Conservation (phyloP, 2,888 invertebrate genomes). For the Callyntrura sp. region DNA sequence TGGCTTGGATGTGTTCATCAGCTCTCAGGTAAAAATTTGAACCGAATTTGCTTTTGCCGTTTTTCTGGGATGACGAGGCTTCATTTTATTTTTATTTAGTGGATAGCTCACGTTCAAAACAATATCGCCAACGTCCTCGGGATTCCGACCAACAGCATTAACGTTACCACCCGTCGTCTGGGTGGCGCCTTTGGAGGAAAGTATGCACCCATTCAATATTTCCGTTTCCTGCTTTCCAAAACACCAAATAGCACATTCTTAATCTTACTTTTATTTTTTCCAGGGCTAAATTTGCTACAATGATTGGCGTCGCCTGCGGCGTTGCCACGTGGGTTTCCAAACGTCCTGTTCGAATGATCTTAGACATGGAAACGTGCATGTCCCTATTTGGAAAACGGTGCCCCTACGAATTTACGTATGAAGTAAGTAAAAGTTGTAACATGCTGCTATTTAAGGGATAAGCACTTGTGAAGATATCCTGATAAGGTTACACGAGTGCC, state of each 20-base stretch:
- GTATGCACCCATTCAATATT: too few species aligned
- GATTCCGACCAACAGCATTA: constrained; percentile 89
- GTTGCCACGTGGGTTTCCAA: constrained; percentile 89
- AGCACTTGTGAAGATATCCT: too few species aligned
- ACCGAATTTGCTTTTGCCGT: too few species aligned
- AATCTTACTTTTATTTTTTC: background rate
- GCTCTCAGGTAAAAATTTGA: constrained; percentile 89
- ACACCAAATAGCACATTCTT: too few species aligned
- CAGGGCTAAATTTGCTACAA: constrained; percentile 85
- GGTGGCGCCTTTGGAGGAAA: constrained; percentile 88
- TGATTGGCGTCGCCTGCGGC: constrained; percentile 89
- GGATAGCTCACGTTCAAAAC: constrained; percentile 88
- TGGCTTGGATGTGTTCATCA: constrained; percentile 89
- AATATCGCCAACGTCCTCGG: constrained; percentile 87
- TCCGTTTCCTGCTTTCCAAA: too few species aligned
- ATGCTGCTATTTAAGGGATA: too few species aligned
- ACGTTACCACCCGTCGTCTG: constrained; percentile 90
- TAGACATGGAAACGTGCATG: constrained; percentile 91
- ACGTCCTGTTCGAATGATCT: constrained; percentile 90
- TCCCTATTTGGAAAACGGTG: constrained; percentile 89
- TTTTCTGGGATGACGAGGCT: too few species aligned
- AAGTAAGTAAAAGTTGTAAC: too few species aligned
- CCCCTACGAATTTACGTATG: constrained; percentile 88
- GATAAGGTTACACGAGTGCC: too few species aligned
- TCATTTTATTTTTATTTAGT: too few species aligned